These are phyloP conservation scores for Linnaemya vulpina DNA, from an alignment of 2,888 invertebrate genomes.

Conservation along the genomic window DNA sequence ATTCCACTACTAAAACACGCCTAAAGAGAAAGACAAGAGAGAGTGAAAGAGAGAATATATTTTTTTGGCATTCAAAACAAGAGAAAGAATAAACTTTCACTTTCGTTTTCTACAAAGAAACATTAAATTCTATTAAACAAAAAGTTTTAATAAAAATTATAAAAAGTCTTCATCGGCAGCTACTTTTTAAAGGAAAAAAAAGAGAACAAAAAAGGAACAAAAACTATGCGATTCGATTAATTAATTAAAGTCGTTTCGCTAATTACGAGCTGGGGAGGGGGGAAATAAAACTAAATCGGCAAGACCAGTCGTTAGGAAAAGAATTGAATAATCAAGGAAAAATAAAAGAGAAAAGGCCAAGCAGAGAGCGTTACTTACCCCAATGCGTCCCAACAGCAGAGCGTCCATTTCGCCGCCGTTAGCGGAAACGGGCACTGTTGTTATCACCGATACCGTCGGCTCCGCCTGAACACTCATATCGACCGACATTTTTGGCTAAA, in stretches of 20 bases:
- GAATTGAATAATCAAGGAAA: too few relatives aligned
- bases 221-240: constrained; percentile 14
- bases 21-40: background rate
- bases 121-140: constrained; percentile 18
- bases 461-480: constrained; percentile 80
- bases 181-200: constrained; percentile 10
- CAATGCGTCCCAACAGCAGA: constrained; percentile 88
- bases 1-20: background rate
- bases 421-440: constrained; percentile 81
- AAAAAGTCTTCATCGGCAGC: constrained; percentile 37
- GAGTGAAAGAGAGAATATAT: background rate
- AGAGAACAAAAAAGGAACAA: too few relatives aligned
- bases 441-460: constrained; percentile 81
- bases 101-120: constrained; percentile 25
- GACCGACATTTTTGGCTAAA: constrained; percentile 78
- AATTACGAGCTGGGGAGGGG: constrained; percentile 19
- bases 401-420: constrained; percentile 91
- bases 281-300: constrained; percentile 50
- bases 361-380: constrained; percentile 85
- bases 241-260: constrained; percentile 8
- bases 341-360: background rate
- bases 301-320: constrained; percentile 38
- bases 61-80: background rate
- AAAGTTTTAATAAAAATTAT: constrained; percentile 13
- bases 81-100: background rate